These are phyloP conservation scores for Henricia sp. DNA, from an alignment of 53 echinoderm and acorn worm genomes.

Conservation along the genomic window DNA sequence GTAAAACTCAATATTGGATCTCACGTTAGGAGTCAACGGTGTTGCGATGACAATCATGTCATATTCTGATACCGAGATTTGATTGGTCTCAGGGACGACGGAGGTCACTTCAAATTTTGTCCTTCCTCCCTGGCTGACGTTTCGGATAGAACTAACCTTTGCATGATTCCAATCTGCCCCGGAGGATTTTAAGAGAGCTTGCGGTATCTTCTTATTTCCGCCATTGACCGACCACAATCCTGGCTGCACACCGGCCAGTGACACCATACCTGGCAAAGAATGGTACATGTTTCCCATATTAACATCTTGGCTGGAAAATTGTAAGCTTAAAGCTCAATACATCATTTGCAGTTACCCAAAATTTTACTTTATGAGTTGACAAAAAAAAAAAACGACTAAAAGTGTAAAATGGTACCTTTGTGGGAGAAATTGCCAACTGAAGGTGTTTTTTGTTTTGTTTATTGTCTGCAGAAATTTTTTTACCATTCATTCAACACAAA, in stretches of 20 bases:
- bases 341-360: too few relatives aligned
- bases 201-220: conserved; percentile 78
- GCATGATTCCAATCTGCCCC: conserved; percentile 57
- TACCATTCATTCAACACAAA: too few relatives aligned
- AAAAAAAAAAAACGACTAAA: too few relatives aligned
- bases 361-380: too few relatives aligned
- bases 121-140: background rate
- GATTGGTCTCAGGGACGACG: background rate
- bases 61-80: conserved; percentile 39
- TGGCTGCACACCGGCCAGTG: conserved; percentile 85
- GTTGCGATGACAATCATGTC: conserved; percentile 89
- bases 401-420: too few relatives aligned
- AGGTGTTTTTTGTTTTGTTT: too few relatives aligned
- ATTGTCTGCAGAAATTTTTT: too few relatives aligned
- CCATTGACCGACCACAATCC: conserved; percentile 92
- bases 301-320: too few relatives aligned
- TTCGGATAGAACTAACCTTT: conserved; percentile 53
- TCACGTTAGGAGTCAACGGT: conserved; percentile 66
- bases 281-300: too few relatives aligned
- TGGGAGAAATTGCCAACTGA: too few relatives aligned
- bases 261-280: conserved; percentile 70
- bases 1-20: conserved; percentile 63
- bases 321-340: too few relatives aligned
- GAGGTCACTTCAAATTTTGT: conserved; percentile 38
- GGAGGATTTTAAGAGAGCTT: conserved; percentile 71